Evolutionary conservation across 2,888 invertebrate genomes (phyloP), one percentile per base, ranked within the genome.

Genomic region (Synergus umbraculus): DNA sequence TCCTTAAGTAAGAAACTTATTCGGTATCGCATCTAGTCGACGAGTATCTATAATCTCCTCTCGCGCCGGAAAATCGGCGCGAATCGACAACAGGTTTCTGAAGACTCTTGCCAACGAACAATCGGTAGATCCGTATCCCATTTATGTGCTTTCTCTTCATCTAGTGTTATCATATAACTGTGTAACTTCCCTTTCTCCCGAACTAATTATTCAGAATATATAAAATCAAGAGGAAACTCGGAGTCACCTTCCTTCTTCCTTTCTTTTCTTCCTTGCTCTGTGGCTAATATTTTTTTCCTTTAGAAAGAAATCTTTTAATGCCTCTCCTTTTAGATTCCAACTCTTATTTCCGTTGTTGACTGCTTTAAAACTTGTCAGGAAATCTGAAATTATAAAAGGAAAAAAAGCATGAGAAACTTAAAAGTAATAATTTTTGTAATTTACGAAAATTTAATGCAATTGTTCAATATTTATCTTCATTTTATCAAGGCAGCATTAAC

Each of bases 21-120:
- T 73, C 54, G 54, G n/a, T 29, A 73, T n/a, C n/a, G 54, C 73
- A 73, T 73, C 73, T 41, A 54, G 37, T 37, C 73, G 29, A 54
- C 73, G 54, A 12, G 73, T 73, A 73, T 73, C 73, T 54, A 73
- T 73, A 9, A 73, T 73, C 54, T 73, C 37, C 54, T 73, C 73
- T 73, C 73, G 73, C 73, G 73, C 73, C 73, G 73, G 37, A 73
- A 73, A 73, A 58, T 73, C 73, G 73, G 73, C 73, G 54, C 73
- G 73, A 73, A 73, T 73, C 54, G 54, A 73, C 73, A 73, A 73
- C 18, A 54, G 49, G n/a, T 73, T 73, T 29, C 54, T 58, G 54
- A 73, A 73, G 54, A 73, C 73, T 73, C 54, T 73, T 29, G 73
- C 54, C 54, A 49, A n/a, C 37, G 54, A 73, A 10, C n/a, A 73